A percentile compares a stretch with the other conserved stretches of the same genome.
These are phyloP conservation scores for Ivindomyrus marchei DNA, from an alignment of 2,113 vertebrate species.

Conservation along the genomic window DNA sequence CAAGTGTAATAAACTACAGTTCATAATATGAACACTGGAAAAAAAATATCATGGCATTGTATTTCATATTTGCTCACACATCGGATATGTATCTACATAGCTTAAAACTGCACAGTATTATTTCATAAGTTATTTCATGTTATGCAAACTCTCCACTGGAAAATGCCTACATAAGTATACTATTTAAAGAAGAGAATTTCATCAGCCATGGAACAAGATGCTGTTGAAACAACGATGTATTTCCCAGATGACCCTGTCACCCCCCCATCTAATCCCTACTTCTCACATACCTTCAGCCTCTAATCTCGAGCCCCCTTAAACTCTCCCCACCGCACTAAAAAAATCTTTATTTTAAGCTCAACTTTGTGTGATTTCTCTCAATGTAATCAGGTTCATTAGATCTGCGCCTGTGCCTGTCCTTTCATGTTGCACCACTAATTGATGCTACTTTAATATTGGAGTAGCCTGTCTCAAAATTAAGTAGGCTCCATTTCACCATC, in stretches of 20 bases:
- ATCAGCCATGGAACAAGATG: neutral
- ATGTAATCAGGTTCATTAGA: neutral
- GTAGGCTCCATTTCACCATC: neutral
- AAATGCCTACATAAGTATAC: neutral
- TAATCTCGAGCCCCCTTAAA: neutral
- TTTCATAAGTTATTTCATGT: neutral
- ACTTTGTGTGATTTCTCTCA: neutral
- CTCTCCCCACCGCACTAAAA: neutral
- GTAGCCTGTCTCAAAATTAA: neutral
- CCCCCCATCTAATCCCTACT: neutral
- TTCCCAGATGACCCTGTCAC: neutral
- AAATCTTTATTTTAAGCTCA: neutral
- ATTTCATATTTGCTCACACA: neutral
- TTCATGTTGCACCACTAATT: neutral
- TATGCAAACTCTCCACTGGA: neutral
- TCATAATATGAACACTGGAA: neutral
- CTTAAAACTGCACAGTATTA: neutral
- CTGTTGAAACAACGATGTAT: neutral
- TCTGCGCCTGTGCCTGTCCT: neutral
- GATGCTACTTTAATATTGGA: neutral
- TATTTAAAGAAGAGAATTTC: neutral
- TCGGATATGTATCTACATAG: neutral
- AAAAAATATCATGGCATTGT: neutral
- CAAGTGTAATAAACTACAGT: too few species aligned
- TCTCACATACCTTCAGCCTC: neutral